These are phyloP conservation scores for Tautogolabrus adspersus DNA, from an alignment of 2,113 vertebrate genomes.

Conservation along the genomic window DNA sequence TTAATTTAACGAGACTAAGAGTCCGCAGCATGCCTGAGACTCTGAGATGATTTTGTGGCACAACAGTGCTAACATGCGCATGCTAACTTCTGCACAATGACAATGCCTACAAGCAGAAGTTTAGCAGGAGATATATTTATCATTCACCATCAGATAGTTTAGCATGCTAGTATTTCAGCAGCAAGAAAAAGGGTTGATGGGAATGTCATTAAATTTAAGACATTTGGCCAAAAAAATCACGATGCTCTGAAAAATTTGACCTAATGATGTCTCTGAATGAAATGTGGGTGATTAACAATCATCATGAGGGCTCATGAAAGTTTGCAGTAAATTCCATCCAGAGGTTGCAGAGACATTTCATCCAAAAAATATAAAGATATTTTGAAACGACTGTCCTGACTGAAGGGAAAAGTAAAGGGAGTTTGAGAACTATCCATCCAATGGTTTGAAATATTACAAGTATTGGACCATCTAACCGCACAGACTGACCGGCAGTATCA, in stretches of 20 bases:
- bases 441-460: neutral
- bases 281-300: neutral
- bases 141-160: neutral
- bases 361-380: neutral
- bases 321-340: neutral
- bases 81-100: neutral
- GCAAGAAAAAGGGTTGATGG: neutral
- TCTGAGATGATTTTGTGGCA: neutral
- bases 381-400: neutral
- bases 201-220: too few relatives aligned
- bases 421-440: neutral
- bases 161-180: neutral
- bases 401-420: neutral
- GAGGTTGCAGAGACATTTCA: neutral
- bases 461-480: neutral
- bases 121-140: neutral
- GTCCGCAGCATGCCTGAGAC: neutral
- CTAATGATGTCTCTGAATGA: neutral
- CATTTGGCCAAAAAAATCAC: too few relatives aligned
- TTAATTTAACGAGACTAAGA: conserved; percentile 4
- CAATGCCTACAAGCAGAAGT: neutral
- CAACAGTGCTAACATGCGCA: neutral
- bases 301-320: neutral
- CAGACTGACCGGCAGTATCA: neutral
- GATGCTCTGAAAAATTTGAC: too few relatives aligned